These are phyloP conservation scores for Sciurus carolinensis DNA, from an alignment of 2,797 vertebrate genomes.

Conservation along the genomic window DNA sequence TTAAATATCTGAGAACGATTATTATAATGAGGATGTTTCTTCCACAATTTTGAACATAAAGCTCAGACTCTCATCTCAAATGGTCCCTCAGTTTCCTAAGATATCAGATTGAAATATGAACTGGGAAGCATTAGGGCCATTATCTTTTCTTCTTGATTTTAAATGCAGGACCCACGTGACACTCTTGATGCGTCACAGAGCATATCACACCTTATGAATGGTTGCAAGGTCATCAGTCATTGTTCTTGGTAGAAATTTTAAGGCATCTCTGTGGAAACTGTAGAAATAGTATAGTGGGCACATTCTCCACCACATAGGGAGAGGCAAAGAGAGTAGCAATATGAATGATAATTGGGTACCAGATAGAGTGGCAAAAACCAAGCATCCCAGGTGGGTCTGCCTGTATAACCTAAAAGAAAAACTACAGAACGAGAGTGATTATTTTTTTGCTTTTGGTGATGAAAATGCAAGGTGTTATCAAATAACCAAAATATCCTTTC, in stretches of 20 bases:
- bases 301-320: neutral
- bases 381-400: neutral
- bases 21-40: slow-evolving; percentile 28
- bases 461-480: slow-evolving; percentile 49
- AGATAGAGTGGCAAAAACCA: neutral
- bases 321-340: neutral
- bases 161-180: neutral
- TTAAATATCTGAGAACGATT: neutral
- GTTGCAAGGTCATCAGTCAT: neutral
- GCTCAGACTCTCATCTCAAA: slow-evolving; percentile 15
- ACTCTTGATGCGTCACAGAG: slow-evolving; percentile 29
- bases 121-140: neutral
- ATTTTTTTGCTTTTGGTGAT: slow-evolving; percentile 27
- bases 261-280: slow-evolving; percentile 47
- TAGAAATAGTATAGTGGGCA: neutral
- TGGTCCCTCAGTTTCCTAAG: slow-evolving; percentile 7
- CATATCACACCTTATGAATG: neutral
- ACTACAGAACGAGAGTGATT: neutral
- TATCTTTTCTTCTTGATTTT: slow-evolving; percentile 30
- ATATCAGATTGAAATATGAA: slow-evolving; percentile 50
- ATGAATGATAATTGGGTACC: neutral
- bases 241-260: slow-evolving; percentile 44
- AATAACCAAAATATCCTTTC: slow-evolving; percentile 40
- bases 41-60: slow-evolving; percentile 47
- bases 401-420: slow-evolving; percentile 21